phyloP scores from a whole-genome alignment of 2,797 vertebrate genomes.

The Hydrocynus forskahlii region DNA sequence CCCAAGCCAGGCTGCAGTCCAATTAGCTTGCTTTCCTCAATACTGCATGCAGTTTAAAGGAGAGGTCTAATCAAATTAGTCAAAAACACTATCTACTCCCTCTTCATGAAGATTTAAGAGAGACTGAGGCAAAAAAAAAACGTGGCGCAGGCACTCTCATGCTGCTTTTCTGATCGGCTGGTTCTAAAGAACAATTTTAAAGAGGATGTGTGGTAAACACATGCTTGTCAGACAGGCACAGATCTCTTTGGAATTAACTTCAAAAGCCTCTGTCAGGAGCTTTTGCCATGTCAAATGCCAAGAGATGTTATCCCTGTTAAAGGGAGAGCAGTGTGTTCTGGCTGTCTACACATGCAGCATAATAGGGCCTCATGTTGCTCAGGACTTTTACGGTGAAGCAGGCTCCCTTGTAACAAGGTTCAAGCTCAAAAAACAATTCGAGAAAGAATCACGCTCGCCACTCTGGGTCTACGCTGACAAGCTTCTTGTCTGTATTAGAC shows the following conservation, averaged over 20 bases:
- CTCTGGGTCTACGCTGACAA: not conserved
- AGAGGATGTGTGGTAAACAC: slow-evolving; percentile 25
- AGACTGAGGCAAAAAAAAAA: not conserved
- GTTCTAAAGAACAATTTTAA: slow-evolving; percentile 29
- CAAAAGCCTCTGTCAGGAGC: slow-evolving; percentile 10
- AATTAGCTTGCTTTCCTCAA: not conserved
- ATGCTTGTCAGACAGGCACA: slow-evolving; percentile 17
- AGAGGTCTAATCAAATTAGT: not conserved
- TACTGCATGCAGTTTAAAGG: not conserved
- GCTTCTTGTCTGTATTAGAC: slow-evolving; percentile 14
- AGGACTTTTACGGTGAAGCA: slow-evolving; percentile 12
- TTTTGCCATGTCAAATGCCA: slow-evolving; percentile 18
- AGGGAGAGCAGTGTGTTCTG: not conserved
- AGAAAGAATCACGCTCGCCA: not conserved
- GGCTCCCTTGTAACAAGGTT: not conserved
- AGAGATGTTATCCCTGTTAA: slow-evolving; percentile 20
- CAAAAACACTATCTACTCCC: not conserved
- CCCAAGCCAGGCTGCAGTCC: not conserved
- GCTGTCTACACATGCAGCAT: not conserved
- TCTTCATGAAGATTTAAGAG: not conserved
- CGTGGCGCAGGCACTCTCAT: not conserved
- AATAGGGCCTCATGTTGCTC: slow-evolving; percentile 14
- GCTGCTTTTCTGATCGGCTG: not conserved
- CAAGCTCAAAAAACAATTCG: slow-evolving; percentile 13
- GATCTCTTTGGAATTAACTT: slow-evolving; percentile 14